Percentiles rank a stretch among this genome's conserved stretches.
phyloP scores from a whole-genome alignment of 1,140 invertebrate genomes.

The Camponotus floridanus region DNA sequence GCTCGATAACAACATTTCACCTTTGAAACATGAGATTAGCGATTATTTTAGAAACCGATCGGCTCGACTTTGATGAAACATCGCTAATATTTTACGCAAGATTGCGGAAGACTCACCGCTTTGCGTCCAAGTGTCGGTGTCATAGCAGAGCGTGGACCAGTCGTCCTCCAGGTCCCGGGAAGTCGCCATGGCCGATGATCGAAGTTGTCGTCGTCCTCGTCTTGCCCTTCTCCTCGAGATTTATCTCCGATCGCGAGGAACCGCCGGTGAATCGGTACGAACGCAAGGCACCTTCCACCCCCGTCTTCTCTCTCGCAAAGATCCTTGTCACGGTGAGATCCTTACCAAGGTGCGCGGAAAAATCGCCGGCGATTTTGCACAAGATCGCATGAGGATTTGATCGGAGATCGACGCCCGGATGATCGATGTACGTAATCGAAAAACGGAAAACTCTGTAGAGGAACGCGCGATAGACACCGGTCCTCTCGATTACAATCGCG shows the following conservation, averaged over 20 bases:
- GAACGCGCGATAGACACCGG: neutral
- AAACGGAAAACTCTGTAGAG: neutral
- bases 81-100: neutral
- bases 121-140: slow-evolving; percentile 25
- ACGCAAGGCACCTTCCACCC: neutral
- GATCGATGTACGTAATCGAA: neutral
- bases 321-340: no score
- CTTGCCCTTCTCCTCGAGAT: neutral
- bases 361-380: neutral
- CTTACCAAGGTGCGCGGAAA: neutral
- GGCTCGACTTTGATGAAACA: neutral
- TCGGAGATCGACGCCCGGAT: neutral
- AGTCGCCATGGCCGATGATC: slow-evolving; percentile 6
- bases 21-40: neutral
- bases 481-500: neutral
- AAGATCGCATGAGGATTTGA: neutral
- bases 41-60: neutral
- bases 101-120: slow-evolving; percentile 9
- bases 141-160: slow-evolving; percentile 28
- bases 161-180: slow-evolving; percentile 40
- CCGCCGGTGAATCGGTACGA: neutral
- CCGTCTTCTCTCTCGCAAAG: neutral
- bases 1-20: slow-evolving; percentile 1
- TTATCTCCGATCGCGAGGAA: neutral
- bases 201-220: neutral